These are phyloP conservation scores for Climacteris rufus DNA, from an alignment of 2,113 vertebrate species.

Conservation along the genomic window DNA sequence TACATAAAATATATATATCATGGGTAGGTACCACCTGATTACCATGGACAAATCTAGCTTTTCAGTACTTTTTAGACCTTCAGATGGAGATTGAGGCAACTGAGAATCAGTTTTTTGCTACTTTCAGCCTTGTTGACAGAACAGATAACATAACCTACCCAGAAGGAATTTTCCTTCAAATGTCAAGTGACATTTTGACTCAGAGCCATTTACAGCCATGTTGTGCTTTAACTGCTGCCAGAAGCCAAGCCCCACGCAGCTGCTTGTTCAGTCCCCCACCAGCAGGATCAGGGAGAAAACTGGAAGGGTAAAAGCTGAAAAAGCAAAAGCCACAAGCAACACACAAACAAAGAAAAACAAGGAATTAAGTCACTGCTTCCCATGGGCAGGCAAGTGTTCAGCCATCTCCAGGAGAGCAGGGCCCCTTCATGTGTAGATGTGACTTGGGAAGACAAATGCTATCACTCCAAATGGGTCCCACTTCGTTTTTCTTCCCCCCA, in stretches of 20 bases:
- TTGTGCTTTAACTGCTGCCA: background rate
- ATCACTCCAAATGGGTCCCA: background rate
- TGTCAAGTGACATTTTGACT: background rate
- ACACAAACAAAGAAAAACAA: background rate
- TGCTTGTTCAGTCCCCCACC: background rate
- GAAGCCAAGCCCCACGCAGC: background rate
- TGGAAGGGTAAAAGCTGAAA: background rate
- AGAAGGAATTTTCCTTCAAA: background rate
- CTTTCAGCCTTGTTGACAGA: background rate
- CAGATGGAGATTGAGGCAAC: background rate
- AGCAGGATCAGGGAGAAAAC: fast-evolving
- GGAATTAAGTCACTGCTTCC: background rate
- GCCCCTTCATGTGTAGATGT: fast-evolving
- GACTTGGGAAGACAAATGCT: background rate
- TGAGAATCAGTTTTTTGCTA: background rate
- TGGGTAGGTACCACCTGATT: background rate
- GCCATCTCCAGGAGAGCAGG: background rate
- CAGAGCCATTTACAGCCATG: background rate
- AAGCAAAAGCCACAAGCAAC: background rate
- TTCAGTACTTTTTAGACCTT: background rate
- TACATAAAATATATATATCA: background rate
- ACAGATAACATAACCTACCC: background rate
- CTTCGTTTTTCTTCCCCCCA: background rate
- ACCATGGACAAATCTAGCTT: background rate
- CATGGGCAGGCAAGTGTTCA: background rate